phyloP scores from a whole-genome alignment of 2,888 invertebrate species.

The Drosophila fulvimacula region DNA sequence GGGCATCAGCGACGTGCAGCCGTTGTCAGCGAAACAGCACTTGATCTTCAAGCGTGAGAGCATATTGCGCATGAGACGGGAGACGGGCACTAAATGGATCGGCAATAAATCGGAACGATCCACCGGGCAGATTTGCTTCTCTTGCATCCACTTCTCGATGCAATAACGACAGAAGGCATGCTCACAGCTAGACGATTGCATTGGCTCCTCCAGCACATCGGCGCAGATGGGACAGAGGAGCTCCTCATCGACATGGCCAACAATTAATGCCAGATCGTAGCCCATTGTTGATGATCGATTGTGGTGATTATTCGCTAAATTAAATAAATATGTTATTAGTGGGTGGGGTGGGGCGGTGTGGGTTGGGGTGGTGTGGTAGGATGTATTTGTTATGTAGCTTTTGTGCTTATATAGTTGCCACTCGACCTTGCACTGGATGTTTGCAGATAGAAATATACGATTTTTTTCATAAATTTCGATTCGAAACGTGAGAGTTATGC shows the following conservation, averaged over 20 bases:
- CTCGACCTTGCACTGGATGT: conserved; percentile 26
- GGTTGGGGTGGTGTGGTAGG: too few species aligned
- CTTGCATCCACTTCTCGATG: conserved; percentile 62
- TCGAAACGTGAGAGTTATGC: conserved; percentile 45
- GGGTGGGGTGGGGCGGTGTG: too few species aligned
- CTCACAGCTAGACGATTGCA: conserved; percentile 62
- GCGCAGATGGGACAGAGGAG: conserved; percentile 64
- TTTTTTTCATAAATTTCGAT: conserved; percentile 51
- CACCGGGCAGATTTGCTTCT: conserved; percentile 62
- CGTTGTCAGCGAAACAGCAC: conserved; percentile 47
- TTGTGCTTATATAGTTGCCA: neutral
- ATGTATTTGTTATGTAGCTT: neutral
- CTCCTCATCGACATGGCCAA: conserved; percentile 67
- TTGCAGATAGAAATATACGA: conserved; percentile 24
- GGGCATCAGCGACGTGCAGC: conserved; percentile 36
- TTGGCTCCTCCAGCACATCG: conserved; percentile 63
- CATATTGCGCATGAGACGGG: conserved; percentile 70
- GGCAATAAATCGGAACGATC: conserved; percentile 52
- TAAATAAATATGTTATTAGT: neutral
- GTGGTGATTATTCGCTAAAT: neutral
- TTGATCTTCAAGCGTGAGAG: conserved; percentile 53
- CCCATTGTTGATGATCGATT: conserved; percentile 42
- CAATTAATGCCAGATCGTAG: conserved; percentile 52
- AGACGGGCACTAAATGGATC: conserved; percentile 45
- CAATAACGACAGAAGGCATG: conserved; percentile 61